Base-by-base conservation (phyloP, 2,113 vertebrate genomes). In the Bufo bufo region DNA sequence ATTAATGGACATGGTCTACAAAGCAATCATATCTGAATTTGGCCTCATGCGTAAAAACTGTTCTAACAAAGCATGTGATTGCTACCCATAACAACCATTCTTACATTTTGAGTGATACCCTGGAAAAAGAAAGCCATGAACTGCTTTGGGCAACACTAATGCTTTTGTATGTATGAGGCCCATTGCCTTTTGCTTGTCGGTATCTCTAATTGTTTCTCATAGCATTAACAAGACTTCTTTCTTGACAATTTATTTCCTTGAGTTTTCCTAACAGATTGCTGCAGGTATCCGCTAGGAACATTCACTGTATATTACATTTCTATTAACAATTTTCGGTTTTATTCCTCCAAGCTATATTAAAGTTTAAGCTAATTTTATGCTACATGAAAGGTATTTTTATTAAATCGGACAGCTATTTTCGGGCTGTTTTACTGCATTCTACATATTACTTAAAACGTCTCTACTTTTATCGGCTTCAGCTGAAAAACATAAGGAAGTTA, bases 281-380 rank as follows among this genome's bases (percentile, higher is more conserved):
- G 16, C 61, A 33, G 78, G 12, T 81, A 43, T 81, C 23, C 8
- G 5, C 19, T 59, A 43, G 23, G 49, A 59, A 58, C 43, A 59
- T 81, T 81, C 16, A 58, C 23, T 19, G 23, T 81, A 61, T 59
- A 81, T 59, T 59, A 59, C 33, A 81, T 61, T 81, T 80, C 61
- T 59, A 81, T 81, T 56, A 58, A 33, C 7, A 7, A 7, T 80
- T 80, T 61, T 81, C 23, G 19, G 78, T 81, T 61, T 61, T 61
- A 33, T 81, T 20, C n/a, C 77, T 80, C 56, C 9, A 82, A 82
- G 56, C 81, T 66, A 82, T 50, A 82, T 14, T 49, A 61, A 0
- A 3, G 47, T 86, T 82, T 47, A 45, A 61, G 79, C 17, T 47
- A 82, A 82, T 82, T 63, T 82, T 63, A 49, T 78, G 91, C 82